Evolutionary conservation across 1,140 invertebrate genomes (phyloP).

Genomic region (Bactericera cockerelli): DNA sequence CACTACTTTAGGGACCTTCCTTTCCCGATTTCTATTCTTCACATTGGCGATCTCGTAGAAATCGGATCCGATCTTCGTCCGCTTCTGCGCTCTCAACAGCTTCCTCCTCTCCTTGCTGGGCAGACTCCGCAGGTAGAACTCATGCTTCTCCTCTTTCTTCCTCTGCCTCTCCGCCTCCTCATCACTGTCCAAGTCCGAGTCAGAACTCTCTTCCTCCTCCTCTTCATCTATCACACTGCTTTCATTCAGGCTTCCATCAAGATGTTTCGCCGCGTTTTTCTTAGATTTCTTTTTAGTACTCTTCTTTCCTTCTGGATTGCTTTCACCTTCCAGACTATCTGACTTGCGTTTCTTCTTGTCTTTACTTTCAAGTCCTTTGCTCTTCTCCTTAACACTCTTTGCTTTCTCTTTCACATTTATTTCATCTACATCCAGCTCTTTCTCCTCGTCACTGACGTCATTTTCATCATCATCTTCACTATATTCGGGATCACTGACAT

Average conservation of each 20-base stretch:
- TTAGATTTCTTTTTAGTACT: background rate
- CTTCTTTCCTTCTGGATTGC: background rate
- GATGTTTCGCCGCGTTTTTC: background rate
- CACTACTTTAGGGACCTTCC: background rate
- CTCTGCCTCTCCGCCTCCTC: constrained; percentile 15
- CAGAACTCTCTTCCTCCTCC: constrained; percentile 23
- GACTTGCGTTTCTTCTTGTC: background rate
- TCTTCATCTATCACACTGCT: constrained; percentile 16
- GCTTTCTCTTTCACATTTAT: too few species aligned
- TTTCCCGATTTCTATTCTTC: constrained; percentile 52
- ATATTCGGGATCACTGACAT: background rate
- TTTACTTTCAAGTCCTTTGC: too few species aligned
- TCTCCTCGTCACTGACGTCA: background rate
- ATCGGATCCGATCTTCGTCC: constrained; percentile 79
- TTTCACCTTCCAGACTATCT: constrained; percentile 18
- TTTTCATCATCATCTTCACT: background rate
- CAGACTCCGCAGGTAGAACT: constrained; percentile 26
- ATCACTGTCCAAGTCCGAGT: constrained; percentile 28
- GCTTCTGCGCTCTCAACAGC: constrained; percentile 50
- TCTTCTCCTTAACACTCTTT: background rate
- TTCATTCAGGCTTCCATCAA: background rate
- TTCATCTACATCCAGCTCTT: too few species aligned
- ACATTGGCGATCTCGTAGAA: constrained; percentile 89
- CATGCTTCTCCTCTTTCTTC: constrained; percentile 29
- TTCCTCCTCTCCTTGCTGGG: constrained; percentile 64